Base-by-base conservation (phyloP, 1,140 invertebrate genomes). In the Dolichoris vasculosae region DNA sequence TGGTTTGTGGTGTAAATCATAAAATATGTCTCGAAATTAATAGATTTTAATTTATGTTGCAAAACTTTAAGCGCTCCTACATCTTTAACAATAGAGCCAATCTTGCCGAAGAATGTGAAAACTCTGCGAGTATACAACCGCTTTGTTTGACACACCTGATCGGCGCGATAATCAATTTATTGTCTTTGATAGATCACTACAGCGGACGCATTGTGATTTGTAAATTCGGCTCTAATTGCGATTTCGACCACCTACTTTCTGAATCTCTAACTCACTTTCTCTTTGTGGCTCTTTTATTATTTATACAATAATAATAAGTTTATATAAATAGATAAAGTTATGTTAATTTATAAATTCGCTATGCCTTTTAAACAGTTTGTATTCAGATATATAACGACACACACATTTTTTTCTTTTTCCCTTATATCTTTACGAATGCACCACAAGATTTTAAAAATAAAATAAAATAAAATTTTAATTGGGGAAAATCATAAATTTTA, bases 51-150 rank as follows among this genome's bases (percentile, higher is more conserved):
- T 83, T 83, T 38, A 43, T 76, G 82, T 76, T 48, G 26, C 13
- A 30, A 83, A 64, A 83, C 38, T 15, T 0, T 3, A 7, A 0
- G 35, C 11, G 51, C 32, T 55, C 40, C 35, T 55, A 26, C 46
- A 48, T 46, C 71, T 35, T 26, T 43, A 64, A 87, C 85, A 88
- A 89, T 88, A 73, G 84, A 79, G 40, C 48, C 83, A 87, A 89
- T 88, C 84, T 86, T 38, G 81, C 48, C 81, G 71, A 87, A 87
- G n/a, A 89, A 88, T 84, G 35, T 26, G 38, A 83, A 81, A 79
- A 87, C 86, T 87, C 84, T 63, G 40, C 59, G 63, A 71, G 64
- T 30, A 77, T 4, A n/a, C n/a, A 43, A n/a, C 17, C 11, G 67
- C 32, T 23, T 48, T 32, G 76, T 79, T 73, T 55, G 64, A 64